phyloP scores from a whole-genome alignment of 2,888 invertebrate genomes.

The Tricholauxania praeusta region DNA sequence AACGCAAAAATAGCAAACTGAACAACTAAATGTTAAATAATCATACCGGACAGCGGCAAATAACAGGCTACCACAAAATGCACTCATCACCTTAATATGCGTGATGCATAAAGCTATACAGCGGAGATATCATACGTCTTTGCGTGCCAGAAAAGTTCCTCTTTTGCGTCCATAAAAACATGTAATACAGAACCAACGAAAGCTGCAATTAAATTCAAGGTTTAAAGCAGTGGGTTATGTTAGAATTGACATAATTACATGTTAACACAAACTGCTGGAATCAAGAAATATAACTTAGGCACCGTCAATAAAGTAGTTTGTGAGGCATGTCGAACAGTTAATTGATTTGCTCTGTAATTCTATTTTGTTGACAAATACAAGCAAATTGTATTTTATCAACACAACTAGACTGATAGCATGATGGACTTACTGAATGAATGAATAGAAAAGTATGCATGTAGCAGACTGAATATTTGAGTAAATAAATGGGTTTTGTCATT shows the following conservation, averaged over 20 bases:
- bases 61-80: conserved; percentile 42
- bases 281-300: too few relatives aligned
- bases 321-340: background rate
- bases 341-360: background rate
- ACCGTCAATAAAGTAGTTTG: conserved; percentile 15
- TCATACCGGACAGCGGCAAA: conserved; percentile 16
- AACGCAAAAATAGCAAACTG: conserved; percentile 32
- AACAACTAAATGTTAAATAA: conserved; percentile 27
- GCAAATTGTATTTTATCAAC: background rate
- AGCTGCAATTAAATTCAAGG: background rate
- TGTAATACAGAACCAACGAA: background rate
- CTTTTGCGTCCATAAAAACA: background rate
- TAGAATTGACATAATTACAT: conserved; percentile 10
- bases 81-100: conserved; percentile 48
- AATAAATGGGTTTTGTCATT: background rate
- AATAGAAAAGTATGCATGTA: background rate
- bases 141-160: background rate
- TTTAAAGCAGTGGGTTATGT: conserved; percentile 15
- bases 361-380: conserved; percentile 4
- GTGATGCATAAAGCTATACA: background rate
- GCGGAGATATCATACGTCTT: background rate
- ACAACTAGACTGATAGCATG: background rate
- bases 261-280: background rate
- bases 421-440: background rate
- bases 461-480: background rate